Conservation (phyloP, 2,888 invertebrate species). For the Heteromurus nitidus region DNA sequence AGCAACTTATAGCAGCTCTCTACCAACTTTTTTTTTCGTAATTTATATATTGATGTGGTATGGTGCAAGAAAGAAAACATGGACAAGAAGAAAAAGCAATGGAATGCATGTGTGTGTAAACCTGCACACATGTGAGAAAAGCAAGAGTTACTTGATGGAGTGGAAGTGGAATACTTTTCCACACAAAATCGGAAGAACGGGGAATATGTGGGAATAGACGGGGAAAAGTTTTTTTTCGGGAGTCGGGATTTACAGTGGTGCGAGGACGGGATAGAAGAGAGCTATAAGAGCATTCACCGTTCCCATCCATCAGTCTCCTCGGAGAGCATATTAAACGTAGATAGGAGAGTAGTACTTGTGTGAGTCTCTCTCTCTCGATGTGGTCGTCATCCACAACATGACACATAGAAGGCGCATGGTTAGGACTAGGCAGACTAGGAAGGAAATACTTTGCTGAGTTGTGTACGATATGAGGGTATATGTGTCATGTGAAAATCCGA, state of each 20-base stretch:
- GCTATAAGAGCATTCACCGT: too few species aligned
- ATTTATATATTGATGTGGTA: neutral
- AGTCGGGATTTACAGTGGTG: constrained; percentile 28
- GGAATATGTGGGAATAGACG: too few species aligned
- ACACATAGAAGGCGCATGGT: constrained; percentile 62
- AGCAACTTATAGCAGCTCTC: constrained; percentile 5
- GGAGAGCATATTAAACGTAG: too few species aligned
- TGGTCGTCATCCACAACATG: too few species aligned
- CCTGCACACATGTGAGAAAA: too few species aligned
- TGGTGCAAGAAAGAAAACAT: neutral
- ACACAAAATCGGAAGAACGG: constrained; percentile 9
- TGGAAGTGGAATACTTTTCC: constrained; percentile 1
- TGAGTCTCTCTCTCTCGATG: too few species aligned
- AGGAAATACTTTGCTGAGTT: neutral
- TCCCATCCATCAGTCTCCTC: neutral
- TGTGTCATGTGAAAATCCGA: constrained; percentile 13
- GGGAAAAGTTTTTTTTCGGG: constrained; percentile 13
- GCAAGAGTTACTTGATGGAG: neutral
- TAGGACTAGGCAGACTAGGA: constrained; percentile 24
- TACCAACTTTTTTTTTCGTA: neutral
- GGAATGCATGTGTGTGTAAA: too few species aligned
- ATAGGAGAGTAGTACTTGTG: too few species aligned
- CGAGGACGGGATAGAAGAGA: constrained; percentile 1
- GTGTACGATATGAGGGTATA: neutral
- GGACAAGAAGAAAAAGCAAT: neutral